Percentiles rank a stretch among this genome's conserved stretches.
Conservation (phyloP, 30 jellyfish, hydroid and myxozoan genomes). For the Rhopilema esculentum region DNA sequence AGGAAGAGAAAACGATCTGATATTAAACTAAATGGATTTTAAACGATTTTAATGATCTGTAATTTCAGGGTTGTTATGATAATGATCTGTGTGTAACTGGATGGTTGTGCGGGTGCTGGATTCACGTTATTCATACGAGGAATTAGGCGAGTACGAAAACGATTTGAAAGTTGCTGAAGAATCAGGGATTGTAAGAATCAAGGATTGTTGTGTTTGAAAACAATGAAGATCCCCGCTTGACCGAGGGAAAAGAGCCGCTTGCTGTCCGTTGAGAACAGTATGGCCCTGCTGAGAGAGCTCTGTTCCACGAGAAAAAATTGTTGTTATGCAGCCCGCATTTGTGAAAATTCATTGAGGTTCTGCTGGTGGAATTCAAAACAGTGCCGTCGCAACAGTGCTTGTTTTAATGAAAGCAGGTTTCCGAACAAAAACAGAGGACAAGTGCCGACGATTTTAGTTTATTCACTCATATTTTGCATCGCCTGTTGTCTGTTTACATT, state of each 20-base stretch:
- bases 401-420: constrained; percentile 20
- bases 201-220: constrained; percentile 37
- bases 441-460: constrained; percentile 35
- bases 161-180: constrained; percentile 26
- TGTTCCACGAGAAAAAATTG: constrained; percentile 19
- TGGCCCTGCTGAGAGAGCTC: constrained; percentile 61
- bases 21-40: neutral
- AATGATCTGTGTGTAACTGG: neutral
- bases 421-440: constrained; percentile 27
- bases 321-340: constrained; percentile 28
- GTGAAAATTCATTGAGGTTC: constrained; percentile 23
- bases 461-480: constrained; percentile 32
- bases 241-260: constrained; percentile 38
- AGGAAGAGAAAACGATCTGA: neutral
- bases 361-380: constrained; percentile 47
- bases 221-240: constrained; percentile 67
- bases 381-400: constrained; percentile 39
- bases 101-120: neutral
- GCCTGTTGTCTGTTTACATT: constrained; percentile 57
- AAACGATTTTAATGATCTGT: neutral
- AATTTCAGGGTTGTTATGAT: neutral
- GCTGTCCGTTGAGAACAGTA: constrained; percentile 43
- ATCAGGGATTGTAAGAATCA: constrained; percentile 32
- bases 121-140: constrained; percentile 21
- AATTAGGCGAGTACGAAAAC: constrained; percentile 25